Conservation (phyloP, 1,140 invertebrate species). For the Dreissena rostriformis region DNA sequence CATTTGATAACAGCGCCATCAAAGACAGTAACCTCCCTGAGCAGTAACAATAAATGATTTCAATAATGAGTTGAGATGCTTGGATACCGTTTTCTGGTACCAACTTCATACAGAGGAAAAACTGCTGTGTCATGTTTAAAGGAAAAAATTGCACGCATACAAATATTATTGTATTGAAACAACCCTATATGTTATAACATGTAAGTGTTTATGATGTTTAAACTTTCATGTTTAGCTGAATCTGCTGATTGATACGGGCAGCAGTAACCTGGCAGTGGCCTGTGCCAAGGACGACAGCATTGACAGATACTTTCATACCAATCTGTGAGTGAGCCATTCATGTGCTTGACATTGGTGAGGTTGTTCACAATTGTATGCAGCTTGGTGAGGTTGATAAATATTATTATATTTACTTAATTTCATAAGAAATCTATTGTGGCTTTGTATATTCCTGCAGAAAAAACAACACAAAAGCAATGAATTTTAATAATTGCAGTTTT, state of each 20-base stretch:
- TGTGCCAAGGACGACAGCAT: slow-evolving; percentile 71
- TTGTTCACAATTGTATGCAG: background rate
- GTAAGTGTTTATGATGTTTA: slow-evolving; percentile 1
- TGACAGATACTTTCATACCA: slow-evolving; percentile 72
- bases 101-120: too few species aligned
- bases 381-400: background rate
- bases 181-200: too few species aligned
- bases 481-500: too few species aligned
- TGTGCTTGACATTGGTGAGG: background rate
- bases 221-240: slow-evolving; percentile 78
- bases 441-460: background rate
- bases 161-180: too few species aligned
- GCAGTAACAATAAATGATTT: too few species aligned
- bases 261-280: slow-evolving; percentile 82
- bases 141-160: too few species aligned
- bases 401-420: background rate
- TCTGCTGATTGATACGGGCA: slow-evolving; percentile 82
- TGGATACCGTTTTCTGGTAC: too few species aligned
- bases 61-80: too few species aligned
- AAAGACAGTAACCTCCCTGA: too few species aligned
- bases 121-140: too few species aligned
- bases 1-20: too few species aligned
- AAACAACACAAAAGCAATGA: too few species aligned
- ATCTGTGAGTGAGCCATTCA: slow-evolving; percentile 62
- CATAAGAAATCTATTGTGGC: background rate